Evolutionary conservation across 2,888 invertebrate species (phyloP).

Genomic region (Agrochola lota): DNA sequence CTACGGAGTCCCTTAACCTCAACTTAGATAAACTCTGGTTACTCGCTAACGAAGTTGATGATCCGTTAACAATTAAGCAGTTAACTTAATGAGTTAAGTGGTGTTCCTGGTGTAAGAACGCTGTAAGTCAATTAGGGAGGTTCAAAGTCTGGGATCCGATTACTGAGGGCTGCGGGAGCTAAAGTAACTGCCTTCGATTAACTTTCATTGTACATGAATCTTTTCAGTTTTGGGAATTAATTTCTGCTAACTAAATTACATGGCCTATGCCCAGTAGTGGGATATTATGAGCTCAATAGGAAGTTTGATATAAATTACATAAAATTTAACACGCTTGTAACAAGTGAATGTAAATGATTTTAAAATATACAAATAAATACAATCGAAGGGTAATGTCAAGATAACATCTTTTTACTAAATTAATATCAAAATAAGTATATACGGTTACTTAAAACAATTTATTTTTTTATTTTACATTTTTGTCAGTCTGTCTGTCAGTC

Average conservation of each 20-base stretch:
- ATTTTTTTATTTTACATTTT: too few species aligned
- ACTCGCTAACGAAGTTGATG: conserved; percentile 33
- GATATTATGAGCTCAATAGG: neutral
- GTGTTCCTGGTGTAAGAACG: conserved; percentile 17
- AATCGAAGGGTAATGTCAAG: too few species aligned
- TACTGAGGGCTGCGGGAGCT: conserved; percentile 20
- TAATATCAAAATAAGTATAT: too few species aligned
- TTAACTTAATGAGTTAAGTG: conserved; percentile 35
- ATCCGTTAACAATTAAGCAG: conserved; percentile 42
- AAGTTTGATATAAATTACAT: neutral
- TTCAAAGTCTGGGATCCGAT: conserved; percentile 22
- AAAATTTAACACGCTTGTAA: too few species aligned
- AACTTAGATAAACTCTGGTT: conserved; percentile 23
- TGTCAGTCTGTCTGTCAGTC: too few species aligned
- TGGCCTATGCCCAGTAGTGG: neutral
- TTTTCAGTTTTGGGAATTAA: neutral
- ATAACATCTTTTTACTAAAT: too few species aligned
- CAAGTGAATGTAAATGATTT: neutral
- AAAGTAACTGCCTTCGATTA: conserved; percentile 14
- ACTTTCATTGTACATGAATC: conserved; percentile 1
- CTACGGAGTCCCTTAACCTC: neutral
- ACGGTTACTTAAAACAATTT: too few species aligned
- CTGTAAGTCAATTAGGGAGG: conserved; percentile 44
- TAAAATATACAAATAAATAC: too few species aligned
- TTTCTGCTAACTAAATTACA: neutral